A percentile compares a stretch with the other conserved stretches of the same genome.
These are phyloP conservation scores for Calyptommatus sinebrachiatus DNA, from an alignment of 2,113 vertebrate species.

Conservation along the genomic window DNA sequence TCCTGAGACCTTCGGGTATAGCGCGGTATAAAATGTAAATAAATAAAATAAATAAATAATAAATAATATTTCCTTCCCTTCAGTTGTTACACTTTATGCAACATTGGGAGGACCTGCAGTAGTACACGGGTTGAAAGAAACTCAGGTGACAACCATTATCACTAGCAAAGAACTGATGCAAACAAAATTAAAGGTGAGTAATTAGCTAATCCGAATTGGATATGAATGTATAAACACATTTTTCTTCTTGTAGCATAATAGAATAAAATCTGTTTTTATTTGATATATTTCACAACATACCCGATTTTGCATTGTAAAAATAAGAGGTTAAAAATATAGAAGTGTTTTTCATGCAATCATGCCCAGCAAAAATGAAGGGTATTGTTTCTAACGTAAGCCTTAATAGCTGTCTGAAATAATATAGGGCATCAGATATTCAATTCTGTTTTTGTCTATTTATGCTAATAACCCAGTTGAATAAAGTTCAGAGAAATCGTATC, in stretches of 20 bases:
- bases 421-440: neutral
- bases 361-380: neutral
- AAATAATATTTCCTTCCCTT: too few species aligned
- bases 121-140: constrained; percentile 88
- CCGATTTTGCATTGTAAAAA: neutral
- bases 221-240: neutral
- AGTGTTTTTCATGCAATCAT: neutral
- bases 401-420: neutral
- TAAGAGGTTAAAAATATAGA: neutral
- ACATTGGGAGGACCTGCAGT: constrained; percentile 92
- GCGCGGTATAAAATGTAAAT: too few species aligned
- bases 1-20: too few species aligned
- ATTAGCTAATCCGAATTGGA: neutral
- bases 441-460: too few species aligned
- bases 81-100: constrained; percentile 93
- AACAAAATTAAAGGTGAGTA: constrained; percentile 86
- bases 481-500: neutral
- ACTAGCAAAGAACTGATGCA: constrained; percentile 92
- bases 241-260: neutral
- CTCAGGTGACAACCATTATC: constrained; percentile 91
- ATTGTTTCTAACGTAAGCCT: neutral
- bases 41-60: too few species aligned
- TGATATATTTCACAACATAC: too few species aligned
- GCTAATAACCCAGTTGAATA: neutral
- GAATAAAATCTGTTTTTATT: neutral